These are phyloP conservation scores for Myotis vivesi DNA, from an alignment of 2,797 vertebrate species.

Conservation along the genomic window DNA sequence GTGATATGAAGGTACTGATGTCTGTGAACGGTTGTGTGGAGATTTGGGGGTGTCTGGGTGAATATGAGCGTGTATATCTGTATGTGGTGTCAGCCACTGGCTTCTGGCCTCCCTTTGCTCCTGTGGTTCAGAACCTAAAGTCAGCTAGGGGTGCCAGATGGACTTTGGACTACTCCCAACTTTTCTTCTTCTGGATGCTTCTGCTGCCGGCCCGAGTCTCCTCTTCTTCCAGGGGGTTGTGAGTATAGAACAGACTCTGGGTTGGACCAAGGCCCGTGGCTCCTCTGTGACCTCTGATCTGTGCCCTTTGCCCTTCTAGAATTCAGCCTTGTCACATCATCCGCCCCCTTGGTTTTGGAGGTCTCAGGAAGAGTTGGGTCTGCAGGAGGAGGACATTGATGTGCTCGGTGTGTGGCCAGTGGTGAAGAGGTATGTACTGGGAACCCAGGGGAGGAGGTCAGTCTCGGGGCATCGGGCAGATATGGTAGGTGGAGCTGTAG, in stretches of 20 bases:
- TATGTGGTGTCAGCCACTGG: background rate
- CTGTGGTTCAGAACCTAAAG: conserved; percentile 12
- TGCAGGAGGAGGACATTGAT: conserved; percentile 67
- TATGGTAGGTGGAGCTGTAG: background rate
- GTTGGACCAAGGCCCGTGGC: background rate
- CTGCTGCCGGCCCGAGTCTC: background rate
- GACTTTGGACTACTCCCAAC: background rate
- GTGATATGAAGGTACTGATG: background rate
- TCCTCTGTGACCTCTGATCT: conserved; percentile 57
- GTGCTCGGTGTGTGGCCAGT: background rate
- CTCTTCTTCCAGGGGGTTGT: background rate
- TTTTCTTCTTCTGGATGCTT: background rate
- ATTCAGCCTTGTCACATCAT: conserved; percentile 43
- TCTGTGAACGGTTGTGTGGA: background rate
- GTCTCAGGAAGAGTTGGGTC: conserved; percentile 41
- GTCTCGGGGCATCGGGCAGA: background rate
- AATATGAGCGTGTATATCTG: background rate
- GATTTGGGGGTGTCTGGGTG: background rate
- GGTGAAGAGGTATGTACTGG: conserved; percentile 70
- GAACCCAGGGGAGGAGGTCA: background rate
- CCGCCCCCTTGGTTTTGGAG: conserved; percentile 47
- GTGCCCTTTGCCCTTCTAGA: conserved; percentile 70
- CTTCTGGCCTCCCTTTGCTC: conserved; percentile 22
- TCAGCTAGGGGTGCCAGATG: background rate
- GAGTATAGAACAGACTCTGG: background rate